Percentiles rank a stretch among this genome's conserved stretches.
Evolutionary conservation across 2,888 invertebrate genomes (phyloP).

Genomic region (Idaea aversata): DNA sequence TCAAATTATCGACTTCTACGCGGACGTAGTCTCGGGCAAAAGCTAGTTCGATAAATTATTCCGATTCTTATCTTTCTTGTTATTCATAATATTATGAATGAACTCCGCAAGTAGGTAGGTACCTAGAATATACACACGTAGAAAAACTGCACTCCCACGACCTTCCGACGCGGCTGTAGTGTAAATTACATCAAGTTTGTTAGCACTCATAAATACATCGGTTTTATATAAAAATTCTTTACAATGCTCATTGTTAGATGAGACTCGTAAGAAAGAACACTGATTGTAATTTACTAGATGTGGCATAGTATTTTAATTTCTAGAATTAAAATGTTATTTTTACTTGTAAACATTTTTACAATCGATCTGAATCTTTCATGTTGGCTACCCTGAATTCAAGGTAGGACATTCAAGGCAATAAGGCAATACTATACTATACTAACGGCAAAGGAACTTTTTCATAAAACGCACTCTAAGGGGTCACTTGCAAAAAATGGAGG

Average conservation of each 20-base stretch:
- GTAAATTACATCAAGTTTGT: slow-evolving; percentile 19
- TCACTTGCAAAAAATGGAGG: no score
- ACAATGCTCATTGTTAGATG: slow-evolving; percentile 51
- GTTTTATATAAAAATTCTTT: slow-evolving; percentile 33
- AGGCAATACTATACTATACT: no score
- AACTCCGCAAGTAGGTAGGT: not conserved
- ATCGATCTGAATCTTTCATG: no score
- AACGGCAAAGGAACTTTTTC: no score
- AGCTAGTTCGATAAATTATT: no score
- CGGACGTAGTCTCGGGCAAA: no score
- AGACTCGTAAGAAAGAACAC: not conserved
- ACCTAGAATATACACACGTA: not conserved
- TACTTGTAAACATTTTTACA: not conserved
- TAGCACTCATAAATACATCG: not conserved
- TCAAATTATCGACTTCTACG: no score
- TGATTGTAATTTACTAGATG: slow-evolving; percentile 27
- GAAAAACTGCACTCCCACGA: slow-evolving; percentile 14
- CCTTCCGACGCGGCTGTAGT: slow-evolving; percentile 8
- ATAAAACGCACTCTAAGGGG: no score
- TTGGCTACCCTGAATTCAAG: no score
- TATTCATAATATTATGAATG: no score
- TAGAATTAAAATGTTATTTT: not conserved
- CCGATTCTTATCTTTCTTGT: no score
- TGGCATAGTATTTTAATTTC: slow-evolving; percentile 12
- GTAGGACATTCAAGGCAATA: no score